Conservation (phyloP, 2,888 invertebrate species). For the Thecophora atra region DNA sequence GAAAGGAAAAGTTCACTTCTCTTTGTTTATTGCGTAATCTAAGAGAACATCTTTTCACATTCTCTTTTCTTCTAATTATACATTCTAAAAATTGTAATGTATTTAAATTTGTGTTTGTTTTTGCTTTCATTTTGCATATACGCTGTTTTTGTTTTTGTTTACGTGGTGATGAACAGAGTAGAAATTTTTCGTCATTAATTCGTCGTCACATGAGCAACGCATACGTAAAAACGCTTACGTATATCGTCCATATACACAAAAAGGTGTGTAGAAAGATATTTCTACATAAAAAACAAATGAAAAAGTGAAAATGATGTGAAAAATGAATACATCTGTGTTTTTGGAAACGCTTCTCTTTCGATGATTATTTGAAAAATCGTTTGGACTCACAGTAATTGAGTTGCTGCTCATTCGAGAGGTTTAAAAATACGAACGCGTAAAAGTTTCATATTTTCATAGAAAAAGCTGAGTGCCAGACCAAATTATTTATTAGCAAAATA, state of each 20-base stretch:
- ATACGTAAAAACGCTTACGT: not conserved
- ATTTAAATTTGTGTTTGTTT: not conserved
- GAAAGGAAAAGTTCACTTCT: no score
- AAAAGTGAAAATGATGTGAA: not conserved
- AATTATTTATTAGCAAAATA: no score
- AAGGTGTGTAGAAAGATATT: not conserved
- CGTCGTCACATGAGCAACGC: conserved; percentile 34
- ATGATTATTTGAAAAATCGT: no score
- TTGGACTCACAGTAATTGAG: conserved; percentile 36
- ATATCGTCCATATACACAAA: no score
- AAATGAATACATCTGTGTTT: no score
- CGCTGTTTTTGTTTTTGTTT: not conserved
- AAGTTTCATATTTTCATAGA: conserved; percentile 8
- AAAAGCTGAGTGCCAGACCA: not conserved
- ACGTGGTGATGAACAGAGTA: no score
- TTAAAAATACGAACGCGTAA: conserved; percentile 34
- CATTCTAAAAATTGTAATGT: no score
- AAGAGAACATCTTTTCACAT: no score
- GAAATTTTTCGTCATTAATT: conserved; percentile 37
- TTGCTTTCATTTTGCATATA: not conserved
- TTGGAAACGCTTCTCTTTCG: no score
- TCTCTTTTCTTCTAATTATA: no score
- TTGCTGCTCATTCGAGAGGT: conserved; percentile 43
- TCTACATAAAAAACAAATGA: conserved; percentile 6
- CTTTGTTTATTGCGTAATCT: no score